A percentile compares a stretch with the other conserved stretches of the same genome.
These are phyloP conservation scores for Sinella curviseta DNA, from an alignment of 1,140 invertebrate species.

Conservation along the genomic window DNA sequence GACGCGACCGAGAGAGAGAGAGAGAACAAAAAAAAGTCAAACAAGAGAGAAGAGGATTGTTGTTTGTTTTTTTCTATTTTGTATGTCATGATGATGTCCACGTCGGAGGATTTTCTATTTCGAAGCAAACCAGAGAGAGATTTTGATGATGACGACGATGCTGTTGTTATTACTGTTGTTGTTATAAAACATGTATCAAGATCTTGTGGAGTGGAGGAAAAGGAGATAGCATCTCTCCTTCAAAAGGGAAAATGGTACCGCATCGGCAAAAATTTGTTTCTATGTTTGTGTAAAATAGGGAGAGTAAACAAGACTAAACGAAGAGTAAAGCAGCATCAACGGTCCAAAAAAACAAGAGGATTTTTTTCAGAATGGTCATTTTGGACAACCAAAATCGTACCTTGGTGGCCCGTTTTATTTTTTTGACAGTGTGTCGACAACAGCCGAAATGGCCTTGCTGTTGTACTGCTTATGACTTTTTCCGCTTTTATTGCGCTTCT, in stretches of 20 bases:
- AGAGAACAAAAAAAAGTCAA: background rate
- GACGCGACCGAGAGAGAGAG: background rate
- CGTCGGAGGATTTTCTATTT: background rate
- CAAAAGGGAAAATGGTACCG: too few species aligned
- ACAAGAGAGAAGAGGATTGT: background rate
- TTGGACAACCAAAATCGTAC: slow-evolving; percentile 42
- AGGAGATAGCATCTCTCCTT: too few species aligned
- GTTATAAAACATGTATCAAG: slow-evolving; percentile 17
- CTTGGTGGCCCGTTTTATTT: slow-evolving; percentile 41
- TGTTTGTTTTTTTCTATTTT: background rate
- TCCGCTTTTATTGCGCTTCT: background rate
- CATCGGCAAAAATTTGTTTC: too few species aligned
- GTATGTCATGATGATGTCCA: background rate
- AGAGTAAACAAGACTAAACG: background rate
- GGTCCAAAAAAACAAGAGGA: background rate
- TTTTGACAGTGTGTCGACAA: slow-evolving; percentile 19
- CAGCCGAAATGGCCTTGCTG: slow-evolving; percentile 22
- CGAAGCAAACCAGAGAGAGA: background rate
- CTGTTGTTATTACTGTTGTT: background rate
- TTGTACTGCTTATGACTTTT: background rate
- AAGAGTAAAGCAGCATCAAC: background rate
- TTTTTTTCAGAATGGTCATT: slow-evolving; percentile 34
- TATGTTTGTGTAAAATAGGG: background rate
- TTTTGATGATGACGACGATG: background rate
- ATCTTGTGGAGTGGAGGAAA: background rate